Evolutionary conservation across 2,888 invertebrate genomes (phyloP).

Genomic region (Gandaritis pyraliata): DNA sequence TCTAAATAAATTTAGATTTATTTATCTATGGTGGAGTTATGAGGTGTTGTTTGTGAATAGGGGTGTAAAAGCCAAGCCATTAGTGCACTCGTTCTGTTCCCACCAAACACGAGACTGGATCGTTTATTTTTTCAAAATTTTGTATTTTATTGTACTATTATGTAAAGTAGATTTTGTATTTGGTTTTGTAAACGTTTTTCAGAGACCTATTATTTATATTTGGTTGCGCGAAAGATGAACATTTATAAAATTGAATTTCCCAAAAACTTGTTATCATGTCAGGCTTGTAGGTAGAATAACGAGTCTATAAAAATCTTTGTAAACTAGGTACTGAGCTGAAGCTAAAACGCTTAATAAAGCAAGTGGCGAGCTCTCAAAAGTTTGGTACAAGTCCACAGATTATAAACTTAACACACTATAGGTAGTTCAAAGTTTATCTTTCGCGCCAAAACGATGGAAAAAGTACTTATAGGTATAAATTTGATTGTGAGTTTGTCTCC

Average conservation of each 20-base stretch:
- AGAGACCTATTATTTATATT: neutral
- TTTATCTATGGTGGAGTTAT: neutral
- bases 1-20: too few species aligned
- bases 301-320: too few species aligned
- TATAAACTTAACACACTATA: too few species aligned
- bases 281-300: too few species aligned
- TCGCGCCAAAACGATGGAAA: neutral
- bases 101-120: slow-evolving; percentile 60
- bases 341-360: too few species aligned
- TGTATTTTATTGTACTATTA: slow-evolving; percentile 46
- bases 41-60: slow-evolving; percentile 9
- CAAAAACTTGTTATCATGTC: too few species aligned
- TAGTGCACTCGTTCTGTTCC: slow-evolving; percentile 35
- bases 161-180: slow-evolving; percentile 40
- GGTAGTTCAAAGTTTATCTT: neutral
- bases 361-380: too few species aligned
- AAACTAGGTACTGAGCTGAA: too few species aligned
- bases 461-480: neutral
- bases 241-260: too few species aligned
- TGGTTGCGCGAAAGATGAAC: slow-evolving; percentile 19
- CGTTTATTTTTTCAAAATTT: slow-evolving; percentile 51
- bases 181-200: neutral
- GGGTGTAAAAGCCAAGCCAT: neutral
- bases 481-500: slow-evolving; percentile 7
- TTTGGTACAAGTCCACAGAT: too few species aligned